These are phyloP conservation scores for Rana temporaria DNA, from an alignment of 2,113 vertebrate genomes.

Conservation along the genomic window DNA sequence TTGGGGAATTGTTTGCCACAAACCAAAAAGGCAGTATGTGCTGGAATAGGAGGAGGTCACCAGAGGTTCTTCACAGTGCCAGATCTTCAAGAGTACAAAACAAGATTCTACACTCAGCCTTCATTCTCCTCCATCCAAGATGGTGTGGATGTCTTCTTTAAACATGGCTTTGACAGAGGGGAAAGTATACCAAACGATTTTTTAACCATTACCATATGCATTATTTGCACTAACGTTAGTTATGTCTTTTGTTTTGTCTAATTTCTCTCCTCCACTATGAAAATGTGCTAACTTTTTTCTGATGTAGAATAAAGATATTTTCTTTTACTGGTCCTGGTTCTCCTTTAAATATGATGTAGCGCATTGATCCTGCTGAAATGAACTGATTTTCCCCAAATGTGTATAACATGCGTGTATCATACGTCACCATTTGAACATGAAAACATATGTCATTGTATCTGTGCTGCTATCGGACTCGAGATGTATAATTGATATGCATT, in stretches of 20 bases:
- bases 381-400: background rate
- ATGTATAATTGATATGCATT: slow-evolving; percentile 57
- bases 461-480: slow-evolving; percentile 70
- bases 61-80: too few species aligned
- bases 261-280: slow-evolving; percentile 64
- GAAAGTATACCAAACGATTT: slow-evolving; percentile 21
- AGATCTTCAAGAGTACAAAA: too few species aligned
- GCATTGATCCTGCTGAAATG: slow-evolving; percentile 53
- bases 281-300: slow-evolving; percentile 3
- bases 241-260: slow-evolving; percentile 65
- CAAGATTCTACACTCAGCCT: too few species aligned
- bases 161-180: background rate
- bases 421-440: slow-evolving; percentile 62
- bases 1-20: too few species aligned
- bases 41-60: too few species aligned
- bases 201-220: slow-evolving; percentile 77
- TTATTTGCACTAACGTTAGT: slow-evolving; percentile 80
- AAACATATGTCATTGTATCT: slow-evolving; percentile 61
- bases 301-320: slow-evolving; percentile 62
- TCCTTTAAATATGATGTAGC: slow-evolving; percentile 60
- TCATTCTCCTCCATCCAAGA: too few species aligned
- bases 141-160: too few species aligned
- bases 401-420: slow-evolving; percentile 61
- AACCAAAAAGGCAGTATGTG: too few species aligned
- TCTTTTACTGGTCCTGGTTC: slow-evolving; percentile 64